Conservation (phyloP, 2,888 invertebrate genomes). For the Nomada hirtipes region DNA sequence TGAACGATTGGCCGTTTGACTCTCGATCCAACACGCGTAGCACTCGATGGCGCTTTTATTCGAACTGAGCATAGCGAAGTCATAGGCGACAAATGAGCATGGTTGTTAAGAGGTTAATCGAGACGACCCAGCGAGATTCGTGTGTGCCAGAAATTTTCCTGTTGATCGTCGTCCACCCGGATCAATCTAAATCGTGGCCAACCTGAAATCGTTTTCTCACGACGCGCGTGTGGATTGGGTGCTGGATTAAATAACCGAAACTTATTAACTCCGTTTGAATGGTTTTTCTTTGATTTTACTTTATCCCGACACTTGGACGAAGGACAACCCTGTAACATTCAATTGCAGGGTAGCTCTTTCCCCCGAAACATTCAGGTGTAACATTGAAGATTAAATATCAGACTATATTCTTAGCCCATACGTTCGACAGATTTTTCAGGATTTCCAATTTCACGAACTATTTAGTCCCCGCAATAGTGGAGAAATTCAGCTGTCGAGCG, state of each 20-base stretch:
- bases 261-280: background rate
- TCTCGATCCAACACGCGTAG: slow-evolving; percentile 28
- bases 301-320: too few relatives aligned
- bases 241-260: slow-evolving; percentile 25
- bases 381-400: too few relatives aligned
- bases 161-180: slow-evolving; percentile 35
- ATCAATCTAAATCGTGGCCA: slow-evolving; percentile 38
- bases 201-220: slow-evolving; percentile 57
- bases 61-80: slow-evolving; percentile 50
- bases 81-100: slow-evolving; percentile 53
- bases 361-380: too few relatives aligned
- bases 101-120: slow-evolving; percentile 58
- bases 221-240: slow-evolving; percentile 37
- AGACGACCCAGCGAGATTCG: slow-evolving; percentile 52
- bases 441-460: too few relatives aligned
- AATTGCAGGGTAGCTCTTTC: too few relatives aligned
- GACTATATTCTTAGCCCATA: too few relatives aligned
- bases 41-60: slow-evolving; percentile 26
- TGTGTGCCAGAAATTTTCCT: slow-evolving; percentile 50
- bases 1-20: slow-evolving; percentile 33
- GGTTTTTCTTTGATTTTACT: too few relatives aligned
- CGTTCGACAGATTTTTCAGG: too few relatives aligned
- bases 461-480: too few relatives aligned
- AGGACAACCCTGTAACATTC: too few relatives aligned
- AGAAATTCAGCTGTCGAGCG: too few relatives aligned